phyloP scores from a whole-genome alignment of 2,888 invertebrate species.

The Linnaemya vulpina region DNA sequence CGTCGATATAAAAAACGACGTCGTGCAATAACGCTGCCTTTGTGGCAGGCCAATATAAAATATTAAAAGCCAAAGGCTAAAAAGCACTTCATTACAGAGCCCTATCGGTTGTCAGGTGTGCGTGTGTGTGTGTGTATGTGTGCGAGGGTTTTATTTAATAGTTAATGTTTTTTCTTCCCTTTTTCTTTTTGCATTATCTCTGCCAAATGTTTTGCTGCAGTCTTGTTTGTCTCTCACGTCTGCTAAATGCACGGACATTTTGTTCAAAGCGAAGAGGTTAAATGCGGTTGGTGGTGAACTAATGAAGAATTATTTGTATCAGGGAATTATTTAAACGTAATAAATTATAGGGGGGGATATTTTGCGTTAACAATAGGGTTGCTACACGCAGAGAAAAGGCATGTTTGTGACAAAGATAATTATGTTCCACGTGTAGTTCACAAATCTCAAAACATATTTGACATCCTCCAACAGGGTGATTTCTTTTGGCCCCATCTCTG shows the following conservation, averaged over 20 bases:
- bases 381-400: no score
- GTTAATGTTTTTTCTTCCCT: background rate
- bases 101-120: background rate
- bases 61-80: slow-evolving; percentile 31
- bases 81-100: slow-evolving; percentile 12
- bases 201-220: background rate
- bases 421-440: no score
- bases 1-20: background rate
- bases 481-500: no score
- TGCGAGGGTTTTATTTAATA: background rate
- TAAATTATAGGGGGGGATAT: background rate
- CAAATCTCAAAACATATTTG: no score
- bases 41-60: slow-evolving; percentile 23
- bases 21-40: background rate
- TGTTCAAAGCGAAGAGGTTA: background rate
- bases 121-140: no score
- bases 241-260: background rate
- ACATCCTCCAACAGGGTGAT: no score
- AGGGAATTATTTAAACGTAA: background rate
- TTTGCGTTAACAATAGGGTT: background rate
- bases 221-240: background rate
- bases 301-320: background rate
- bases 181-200: no score
- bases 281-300: background rate
- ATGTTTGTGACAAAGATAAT: no score